phyloP scores from a whole-genome alignment of 2,113 vertebrate species.

The Ptilonorhynchus violaceus region DNA sequence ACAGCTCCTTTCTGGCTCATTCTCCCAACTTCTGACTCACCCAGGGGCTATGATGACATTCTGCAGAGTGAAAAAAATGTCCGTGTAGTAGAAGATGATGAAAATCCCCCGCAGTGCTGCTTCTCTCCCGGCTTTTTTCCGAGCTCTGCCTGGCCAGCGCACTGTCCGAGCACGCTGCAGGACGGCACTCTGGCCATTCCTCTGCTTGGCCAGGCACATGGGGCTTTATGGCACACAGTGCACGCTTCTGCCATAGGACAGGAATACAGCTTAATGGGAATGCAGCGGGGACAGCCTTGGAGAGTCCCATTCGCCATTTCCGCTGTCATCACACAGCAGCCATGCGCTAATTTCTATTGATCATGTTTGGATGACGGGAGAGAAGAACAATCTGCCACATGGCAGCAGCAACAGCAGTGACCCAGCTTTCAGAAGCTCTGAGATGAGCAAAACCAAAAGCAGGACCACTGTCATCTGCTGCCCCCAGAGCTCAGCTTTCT shows the following conservation, averaged over 20 bases:
- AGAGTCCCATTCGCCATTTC: background rate
- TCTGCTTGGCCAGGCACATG: background rate
- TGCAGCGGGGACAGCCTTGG: background rate
- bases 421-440: background rate
- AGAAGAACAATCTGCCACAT: background rate
- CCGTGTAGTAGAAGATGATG: background rate
- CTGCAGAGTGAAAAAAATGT: background rate
- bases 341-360: background rate
- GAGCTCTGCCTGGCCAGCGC: background rate
- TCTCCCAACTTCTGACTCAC: constrained; percentile 18
- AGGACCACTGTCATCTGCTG: background rate
- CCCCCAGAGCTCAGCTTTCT: background rate
- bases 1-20: background rate
- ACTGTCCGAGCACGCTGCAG: fast-evolving
- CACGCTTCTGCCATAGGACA: background rate
- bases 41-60: background rate
- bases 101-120: background rate
- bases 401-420: background rate
- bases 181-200: background rate
- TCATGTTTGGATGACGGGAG: background rate
- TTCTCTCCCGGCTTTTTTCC: background rate
- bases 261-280: background rate
- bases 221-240: fast-evolving
- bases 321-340: background rate
- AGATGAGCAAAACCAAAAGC: background rate